Percentiles rank a stretch among this genome's conserved stretches.
Conservation (phyloP, 2,113 vertebrate species). For the Burhinus oedicnemus region DNA sequence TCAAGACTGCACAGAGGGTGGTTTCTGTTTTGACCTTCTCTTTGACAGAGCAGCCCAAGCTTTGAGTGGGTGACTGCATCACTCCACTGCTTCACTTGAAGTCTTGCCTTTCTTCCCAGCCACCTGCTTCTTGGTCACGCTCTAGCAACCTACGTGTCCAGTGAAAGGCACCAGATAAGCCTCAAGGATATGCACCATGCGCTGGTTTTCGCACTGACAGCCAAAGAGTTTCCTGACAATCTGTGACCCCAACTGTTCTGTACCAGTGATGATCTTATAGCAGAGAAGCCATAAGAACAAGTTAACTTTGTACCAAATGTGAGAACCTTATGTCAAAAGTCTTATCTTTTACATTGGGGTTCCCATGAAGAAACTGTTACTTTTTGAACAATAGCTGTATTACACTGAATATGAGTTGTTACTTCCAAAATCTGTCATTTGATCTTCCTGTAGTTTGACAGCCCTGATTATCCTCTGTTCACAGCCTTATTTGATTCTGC, state of each 20-base stretch:
- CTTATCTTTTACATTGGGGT: fast-evolving
- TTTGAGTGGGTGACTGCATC: neutral
- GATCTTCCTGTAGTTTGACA: neutral
- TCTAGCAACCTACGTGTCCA: neutral
- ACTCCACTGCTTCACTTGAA: neutral
- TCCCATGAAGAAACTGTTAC: neutral
- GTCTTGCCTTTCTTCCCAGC: neutral
- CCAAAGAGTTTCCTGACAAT: constrained; percentile 59
- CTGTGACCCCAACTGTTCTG: constrained; percentile 26
- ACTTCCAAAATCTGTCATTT: neutral
- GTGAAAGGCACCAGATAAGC: neutral
- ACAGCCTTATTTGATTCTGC: neutral
- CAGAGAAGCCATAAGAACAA: constrained; percentile 51
- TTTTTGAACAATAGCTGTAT: neutral
- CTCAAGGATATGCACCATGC: neutral
- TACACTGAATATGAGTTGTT: neutral
- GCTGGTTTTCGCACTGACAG: neutral
- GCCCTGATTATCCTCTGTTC: neutral
- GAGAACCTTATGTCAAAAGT: neutral
- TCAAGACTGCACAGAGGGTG: neutral
- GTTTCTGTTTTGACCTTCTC: neutral
- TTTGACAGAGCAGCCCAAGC: neutral
- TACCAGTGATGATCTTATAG: neutral
- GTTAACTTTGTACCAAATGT: neutral
- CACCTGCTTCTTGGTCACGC: neutral